Evolutionary conservation across 2,113 vertebrate species (phyloP).

Genomic region (Sterrhoptilus dennistouni): DNA sequence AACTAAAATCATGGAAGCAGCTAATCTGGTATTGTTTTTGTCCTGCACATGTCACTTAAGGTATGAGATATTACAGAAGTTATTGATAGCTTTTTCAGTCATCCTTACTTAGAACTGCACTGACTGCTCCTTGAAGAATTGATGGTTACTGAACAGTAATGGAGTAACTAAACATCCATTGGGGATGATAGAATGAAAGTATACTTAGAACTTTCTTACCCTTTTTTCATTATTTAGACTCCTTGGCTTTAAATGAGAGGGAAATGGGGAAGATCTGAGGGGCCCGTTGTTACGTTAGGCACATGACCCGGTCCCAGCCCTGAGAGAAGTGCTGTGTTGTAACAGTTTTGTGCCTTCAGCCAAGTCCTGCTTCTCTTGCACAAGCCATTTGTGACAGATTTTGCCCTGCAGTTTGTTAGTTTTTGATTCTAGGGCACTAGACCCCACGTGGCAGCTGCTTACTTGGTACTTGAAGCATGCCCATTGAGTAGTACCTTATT

Average conservation of each 20-base stretch:
- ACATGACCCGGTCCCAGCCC: neutral
- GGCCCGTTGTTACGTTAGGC: neutral
- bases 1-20: neutral
- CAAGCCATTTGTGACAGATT: neutral
- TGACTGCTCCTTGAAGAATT: neutral
- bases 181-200: neutral
- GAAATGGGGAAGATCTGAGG: neutral
- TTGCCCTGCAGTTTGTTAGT: neutral
- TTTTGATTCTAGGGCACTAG: neutral
- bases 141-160: neutral
- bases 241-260: neutral
- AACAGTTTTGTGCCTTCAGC: neutral
- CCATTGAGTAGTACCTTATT: neutral
- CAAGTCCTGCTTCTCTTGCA: neutral
- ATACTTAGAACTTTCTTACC: neutral
- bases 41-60: neutral
- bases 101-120: neutral
- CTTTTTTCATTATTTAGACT: neutral
- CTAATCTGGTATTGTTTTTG: neutral
- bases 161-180: neutral
- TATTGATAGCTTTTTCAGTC: neutral
- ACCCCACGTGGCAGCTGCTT: neutral
- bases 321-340: neutral
- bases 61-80: neutral
- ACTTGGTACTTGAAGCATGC: neutral